A percentile compares a stretch with the other conserved stretches of the same genome.
Conservation (phyloP, 2,888 invertebrate species). For the Leucozona laternaria region DNA sequence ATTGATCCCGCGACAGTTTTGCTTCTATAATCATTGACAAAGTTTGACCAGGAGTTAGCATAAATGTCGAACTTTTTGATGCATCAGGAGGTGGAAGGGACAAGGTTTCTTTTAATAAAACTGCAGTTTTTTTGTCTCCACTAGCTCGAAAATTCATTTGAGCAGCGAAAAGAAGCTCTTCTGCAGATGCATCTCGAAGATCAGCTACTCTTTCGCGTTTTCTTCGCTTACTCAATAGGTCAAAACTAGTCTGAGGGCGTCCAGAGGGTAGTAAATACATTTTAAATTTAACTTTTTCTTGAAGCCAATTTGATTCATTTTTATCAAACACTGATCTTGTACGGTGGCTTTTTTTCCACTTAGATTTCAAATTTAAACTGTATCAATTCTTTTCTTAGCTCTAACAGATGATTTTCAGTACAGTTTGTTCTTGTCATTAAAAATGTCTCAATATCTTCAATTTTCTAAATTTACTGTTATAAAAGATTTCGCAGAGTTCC, state of each 20-base stretch:
- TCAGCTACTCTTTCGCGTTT: too few relatives aligned
- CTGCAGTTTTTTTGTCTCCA: conserved; percentile 24
- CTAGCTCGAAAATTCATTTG: too few relatives aligned
- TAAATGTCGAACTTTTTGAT: conserved; percentile 1
- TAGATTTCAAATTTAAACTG: too few relatives aligned
- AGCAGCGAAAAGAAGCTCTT: too few relatives aligned
- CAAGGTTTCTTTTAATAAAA: conserved; percentile 19
- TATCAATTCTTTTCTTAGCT: too few relatives aligned
- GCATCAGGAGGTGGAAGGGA: conserved; percentile 19
- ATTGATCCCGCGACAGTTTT: too few relatives aligned
- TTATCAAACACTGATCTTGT: conserved; percentile 36
- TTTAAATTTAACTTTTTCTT: conserved; percentile 32
- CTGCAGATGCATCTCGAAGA: too few relatives aligned
- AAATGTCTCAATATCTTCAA: too few relatives aligned
- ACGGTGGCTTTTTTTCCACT: conserved; percentile 35
- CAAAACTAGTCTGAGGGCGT: conserved; percentile 25
- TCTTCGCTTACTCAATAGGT: conserved; percentile 29
- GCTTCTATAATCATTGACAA: conserved; percentile 6
- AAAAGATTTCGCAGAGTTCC: too few relatives aligned
- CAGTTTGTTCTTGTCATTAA: too few relatives aligned
- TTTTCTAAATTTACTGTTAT: too few relatives aligned
- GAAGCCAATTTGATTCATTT: conserved; percentile 30
- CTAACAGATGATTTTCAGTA: too few relatives aligned
- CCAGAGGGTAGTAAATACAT: conserved; percentile 36
- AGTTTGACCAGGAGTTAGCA: background rate